Percentiles rank a stretch among this genome's conserved stretches.
Conservation (phyloP, 2,888 invertebrate species). For the Caenorhabditis sulstoni region DNA sequence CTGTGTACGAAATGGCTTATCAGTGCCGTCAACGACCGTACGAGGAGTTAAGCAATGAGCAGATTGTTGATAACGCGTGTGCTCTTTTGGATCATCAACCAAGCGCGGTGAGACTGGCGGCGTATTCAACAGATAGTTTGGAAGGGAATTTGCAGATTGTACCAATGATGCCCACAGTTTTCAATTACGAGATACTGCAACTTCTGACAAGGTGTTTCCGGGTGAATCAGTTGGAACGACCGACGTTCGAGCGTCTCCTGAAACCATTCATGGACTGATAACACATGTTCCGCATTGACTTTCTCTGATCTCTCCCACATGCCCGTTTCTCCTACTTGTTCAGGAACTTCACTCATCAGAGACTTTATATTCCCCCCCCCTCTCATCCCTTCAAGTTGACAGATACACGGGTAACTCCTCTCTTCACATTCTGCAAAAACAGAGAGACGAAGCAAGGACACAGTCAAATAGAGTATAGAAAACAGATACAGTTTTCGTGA, state of each 20-base stretch:
- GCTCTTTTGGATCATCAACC: constrained; percentile 59
- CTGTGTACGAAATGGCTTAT: constrained; percentile 90
- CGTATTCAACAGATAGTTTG: background rate
- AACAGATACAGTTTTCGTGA: constrained; percentile 40
- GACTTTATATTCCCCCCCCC: constrained; percentile 4
- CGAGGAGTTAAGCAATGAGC: constrained; percentile 87
- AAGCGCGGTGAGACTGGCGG: constrained; percentile 56
- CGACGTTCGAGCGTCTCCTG: constrained; percentile 54
- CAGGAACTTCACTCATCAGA: constrained; percentile 27
- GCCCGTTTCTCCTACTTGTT: constrained; percentile 45
- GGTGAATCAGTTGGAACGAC: constrained; percentile 55
- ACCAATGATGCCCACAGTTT: constrained; percentile 52
- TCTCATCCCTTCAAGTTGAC: constrained; percentile 29
- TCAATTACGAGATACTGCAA: constrained; percentile 37
- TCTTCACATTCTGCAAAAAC: constrained; percentile 11
- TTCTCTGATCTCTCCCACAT: constrained; percentile 26
- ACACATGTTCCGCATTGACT: constrained; percentile 32
- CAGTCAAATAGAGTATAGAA: constrained; percentile 31
- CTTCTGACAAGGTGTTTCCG: constrained; percentile 56
- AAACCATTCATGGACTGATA: constrained; percentile 31
- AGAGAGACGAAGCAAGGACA: constrained; percentile 24
- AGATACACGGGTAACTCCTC: constrained; percentile 38
- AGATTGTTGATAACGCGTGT: constrained; percentile 88
- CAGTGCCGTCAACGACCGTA: constrained; percentile 88
- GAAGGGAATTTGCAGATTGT: constrained; percentile 35